A percentile compares a stretch with the other conserved stretches of the same genome.
Evolutionary conservation across 2,888 invertebrate species (phyloP).

Genomic region (Drosophila falleni): DNA sequence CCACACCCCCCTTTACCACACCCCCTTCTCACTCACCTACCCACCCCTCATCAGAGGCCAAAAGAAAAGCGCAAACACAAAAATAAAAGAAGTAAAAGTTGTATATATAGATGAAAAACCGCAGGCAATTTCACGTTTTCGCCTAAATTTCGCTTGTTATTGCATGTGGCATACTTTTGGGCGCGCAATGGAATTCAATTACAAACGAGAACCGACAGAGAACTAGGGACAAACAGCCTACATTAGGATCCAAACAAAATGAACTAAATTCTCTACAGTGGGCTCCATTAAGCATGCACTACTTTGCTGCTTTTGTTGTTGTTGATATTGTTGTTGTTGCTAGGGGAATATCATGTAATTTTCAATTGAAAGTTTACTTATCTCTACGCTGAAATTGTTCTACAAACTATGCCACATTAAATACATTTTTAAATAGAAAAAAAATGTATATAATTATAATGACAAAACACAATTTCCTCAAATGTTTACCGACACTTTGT

Average conservation of each 20-base stretch:
- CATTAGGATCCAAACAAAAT: slow-evolving; percentile 7
- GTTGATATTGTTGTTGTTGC: background rate
- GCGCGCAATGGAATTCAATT: slow-evolving; percentile 54
- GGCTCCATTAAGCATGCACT: slow-evolving; percentile 14
- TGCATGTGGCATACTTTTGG: slow-evolving; percentile 62
- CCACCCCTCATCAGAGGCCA: background rate
- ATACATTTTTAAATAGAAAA: background rate
- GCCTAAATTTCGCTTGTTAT: slow-evolving; percentile 54
- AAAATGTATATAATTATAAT: background rate
- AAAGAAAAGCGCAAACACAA: background rate
- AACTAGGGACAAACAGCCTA: slow-evolving; percentile 11
- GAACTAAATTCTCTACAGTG: slow-evolving; percentile 19
- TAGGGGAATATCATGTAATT: background rate
- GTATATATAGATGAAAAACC: slow-evolving; percentile 44
- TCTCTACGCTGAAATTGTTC: background rate
- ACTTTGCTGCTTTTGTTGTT: background rate
- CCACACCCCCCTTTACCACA: background rate
- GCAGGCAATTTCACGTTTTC: slow-evolving; percentile 67
- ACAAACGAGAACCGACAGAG: slow-evolving; percentile 23
- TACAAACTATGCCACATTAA: background rate
- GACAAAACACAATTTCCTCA: too few species aligned
- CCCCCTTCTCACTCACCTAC: too few species aligned
- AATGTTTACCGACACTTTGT: too few species aligned
- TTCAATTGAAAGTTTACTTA: background rate
- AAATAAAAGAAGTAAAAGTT: slow-evolving; percentile 8